phyloP scores from a whole-genome alignment of 2,113 vertebrate genomes.

The Phylloscopus whistleri region DNA sequence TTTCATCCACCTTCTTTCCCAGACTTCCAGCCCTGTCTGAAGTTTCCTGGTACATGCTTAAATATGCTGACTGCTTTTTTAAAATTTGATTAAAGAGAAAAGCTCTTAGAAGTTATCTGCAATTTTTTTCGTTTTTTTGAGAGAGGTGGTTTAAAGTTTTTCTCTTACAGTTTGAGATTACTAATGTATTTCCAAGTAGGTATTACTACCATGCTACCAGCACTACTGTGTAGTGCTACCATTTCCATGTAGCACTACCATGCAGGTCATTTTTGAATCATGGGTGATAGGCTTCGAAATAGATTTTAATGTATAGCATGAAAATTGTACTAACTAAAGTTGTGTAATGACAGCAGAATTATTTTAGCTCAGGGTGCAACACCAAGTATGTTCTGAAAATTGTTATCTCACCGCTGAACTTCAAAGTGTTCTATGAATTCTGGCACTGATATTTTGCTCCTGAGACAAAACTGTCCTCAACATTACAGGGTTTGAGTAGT shows the following conservation, averaged over 20 bases:
- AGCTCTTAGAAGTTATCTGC: background rate
- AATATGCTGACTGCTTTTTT: background rate
- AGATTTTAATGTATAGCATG: background rate
- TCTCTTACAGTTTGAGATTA: background rate
- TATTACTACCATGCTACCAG: background rate
- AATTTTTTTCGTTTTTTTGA: background rate
- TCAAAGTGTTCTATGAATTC: background rate
- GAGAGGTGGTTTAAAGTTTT: background rate
- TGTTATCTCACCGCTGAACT: background rate
- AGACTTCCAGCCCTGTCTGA: background rate
- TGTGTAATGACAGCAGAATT: background rate
- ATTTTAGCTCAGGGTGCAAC: background rate
- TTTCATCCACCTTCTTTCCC: background rate
- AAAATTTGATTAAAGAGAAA: background rate
- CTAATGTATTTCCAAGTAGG: background rate
- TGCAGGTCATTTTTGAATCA: background rate
- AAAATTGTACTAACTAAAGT: background rate
- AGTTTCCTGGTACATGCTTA: background rate
- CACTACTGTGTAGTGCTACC: background rate
- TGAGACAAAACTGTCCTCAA: constrained; percentile 58
- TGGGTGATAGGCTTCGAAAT: background rate
- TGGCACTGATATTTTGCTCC: constrained; percentile 56
- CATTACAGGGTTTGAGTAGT: constrained; percentile 25
- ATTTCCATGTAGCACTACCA: background rate
- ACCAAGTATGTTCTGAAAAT: constrained; percentile 9